Base-by-base conservation (phyloP, 2,113 vertebrate genomes). In the Chloropsis hardwickii region DNA sequence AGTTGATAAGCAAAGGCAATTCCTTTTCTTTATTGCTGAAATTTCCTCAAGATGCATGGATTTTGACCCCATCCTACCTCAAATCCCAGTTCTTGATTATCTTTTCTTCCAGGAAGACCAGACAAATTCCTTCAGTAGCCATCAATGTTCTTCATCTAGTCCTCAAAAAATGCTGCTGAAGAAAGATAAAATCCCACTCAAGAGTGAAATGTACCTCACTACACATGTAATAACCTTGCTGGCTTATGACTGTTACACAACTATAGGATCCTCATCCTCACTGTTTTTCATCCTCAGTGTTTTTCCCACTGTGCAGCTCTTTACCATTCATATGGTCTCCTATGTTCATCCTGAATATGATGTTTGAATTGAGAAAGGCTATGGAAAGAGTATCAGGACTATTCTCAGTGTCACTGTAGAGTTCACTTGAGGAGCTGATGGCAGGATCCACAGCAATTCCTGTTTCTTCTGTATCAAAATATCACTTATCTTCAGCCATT, bases 271-370 rank as follows among this genome's bases (percentile, higher is more conserved):
- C 14, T 56, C 28, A 54, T 40, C 21, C 28, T 60, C 42, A 16
- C 7, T 51, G 6, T 3, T 45, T 33, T 14, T 56, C 28, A 58
- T 40, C 21, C 28, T 60, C 42, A 16, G 7, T 51, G 6, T 4
- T 64, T 86, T 40, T 56, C 18, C 29, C 31, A 13, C 7, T 31
- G 9, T 33, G 31, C 11, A 33, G 7, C 9, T 35, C 23, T 73
- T 93, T 47, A 29, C 39, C 22, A 28, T 62, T 66, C 15, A 4
- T 31, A 3, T 6, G 40, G 17, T 39, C 29, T 62, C 40, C 14
- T 22, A 10, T 0, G 0, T 66, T 81, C 12, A 42, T 22, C 35
- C 31, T 51, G 27, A 62, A 47, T 33, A 37, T 9, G 45, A n/a
- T 28, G 7, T 51, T 93, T 71, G 57, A 25, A 11, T 67, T 54